Percentiles rank a stretch among this genome's conserved stretches.
These are phyloP conservation scores for Scyliorhinus canicula DNA, from an alignment of 2,797 vertebrate genomes.

Conservation along the genomic window DNA sequence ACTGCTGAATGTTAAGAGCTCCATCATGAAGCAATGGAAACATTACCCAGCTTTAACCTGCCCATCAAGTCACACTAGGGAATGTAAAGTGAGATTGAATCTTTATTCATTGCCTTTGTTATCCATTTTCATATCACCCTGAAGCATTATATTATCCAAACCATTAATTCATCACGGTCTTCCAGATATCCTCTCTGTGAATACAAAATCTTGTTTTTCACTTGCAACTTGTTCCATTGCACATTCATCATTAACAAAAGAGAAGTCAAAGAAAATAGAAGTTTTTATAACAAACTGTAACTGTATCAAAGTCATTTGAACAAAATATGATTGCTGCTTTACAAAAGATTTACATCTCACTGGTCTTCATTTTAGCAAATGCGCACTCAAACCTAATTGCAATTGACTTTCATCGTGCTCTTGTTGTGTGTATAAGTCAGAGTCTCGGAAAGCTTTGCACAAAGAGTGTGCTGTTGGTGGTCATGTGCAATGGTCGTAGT, in stretches of 20 bases:
- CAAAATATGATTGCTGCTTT: background rate
- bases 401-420: background rate
- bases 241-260: constrained; percentile 3
- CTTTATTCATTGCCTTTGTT: constrained; percentile 36
- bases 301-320: background rate
- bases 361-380: background rate
- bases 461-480: background rate
- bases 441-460: background rate
- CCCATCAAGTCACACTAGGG: constrained; percentile 30
- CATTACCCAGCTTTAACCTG: constrained; percentile 31
- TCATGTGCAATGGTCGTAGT: background rate
- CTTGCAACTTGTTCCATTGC: background rate
- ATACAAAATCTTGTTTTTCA: constrained; percentile 21
- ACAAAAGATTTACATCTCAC: background rate
- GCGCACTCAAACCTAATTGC: background rate
- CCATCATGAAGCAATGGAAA: constrained; percentile 20
- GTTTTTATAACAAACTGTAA: background rate
- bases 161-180: constrained; percentile 5
- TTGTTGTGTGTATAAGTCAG: background rate
- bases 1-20: constrained; percentile 24
- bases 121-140: constrained; percentile 35
- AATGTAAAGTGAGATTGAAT: constrained; percentile 33
- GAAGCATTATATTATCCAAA: constrained; percentile 30
- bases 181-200: background rate
- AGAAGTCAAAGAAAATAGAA: background rate